phyloP scores from a whole-genome alignment of 1,140 invertebrate genomes.

The Bradynema listronoti region DNA sequence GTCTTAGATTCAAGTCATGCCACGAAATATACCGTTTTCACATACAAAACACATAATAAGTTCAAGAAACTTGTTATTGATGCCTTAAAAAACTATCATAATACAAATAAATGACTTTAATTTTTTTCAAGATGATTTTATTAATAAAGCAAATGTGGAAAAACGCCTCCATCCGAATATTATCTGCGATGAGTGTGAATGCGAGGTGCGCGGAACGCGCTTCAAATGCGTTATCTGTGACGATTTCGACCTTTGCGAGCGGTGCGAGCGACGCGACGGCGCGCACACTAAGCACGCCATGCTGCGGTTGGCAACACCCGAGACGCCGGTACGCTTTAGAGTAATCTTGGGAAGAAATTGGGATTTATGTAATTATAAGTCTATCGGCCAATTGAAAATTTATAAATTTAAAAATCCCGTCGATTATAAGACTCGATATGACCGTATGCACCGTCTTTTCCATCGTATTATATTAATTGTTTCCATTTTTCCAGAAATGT shows the following conservation, averaged over 20 bases:
- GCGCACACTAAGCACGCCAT: conserved; percentile 73
- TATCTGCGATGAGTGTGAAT: conserved; percentile 71
- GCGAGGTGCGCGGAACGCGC: conserved; percentile 67
- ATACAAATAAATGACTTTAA: no score
- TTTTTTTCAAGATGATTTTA: neutral
- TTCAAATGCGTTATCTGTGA: conserved; percentile 77
- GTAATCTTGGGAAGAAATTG: no score
- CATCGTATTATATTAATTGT: no score
- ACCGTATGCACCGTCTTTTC: no score
- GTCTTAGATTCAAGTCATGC: conserved; percentile 5
- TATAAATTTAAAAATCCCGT: no score
- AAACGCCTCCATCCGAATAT: conserved; percentile 65
- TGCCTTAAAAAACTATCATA: conserved; percentile 13
- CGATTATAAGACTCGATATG: no score
- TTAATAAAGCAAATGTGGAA: conserved; percentile 18
- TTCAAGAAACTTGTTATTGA: conserved; percentile 6
- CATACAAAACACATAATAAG: neutral
- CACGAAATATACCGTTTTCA: neutral
- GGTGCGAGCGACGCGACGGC: conserved; percentile 68
- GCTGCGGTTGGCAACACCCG: conserved; percentile 65
- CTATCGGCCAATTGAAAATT: no score
- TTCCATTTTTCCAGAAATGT: no score
- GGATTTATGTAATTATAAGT: no score
- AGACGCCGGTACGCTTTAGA: conserved; percentile 19
- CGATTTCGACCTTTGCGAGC: conserved; percentile 75